phyloP scores from a whole-genome alignment of 2,888 invertebrate species.

The Biston stratarius region DNA sequence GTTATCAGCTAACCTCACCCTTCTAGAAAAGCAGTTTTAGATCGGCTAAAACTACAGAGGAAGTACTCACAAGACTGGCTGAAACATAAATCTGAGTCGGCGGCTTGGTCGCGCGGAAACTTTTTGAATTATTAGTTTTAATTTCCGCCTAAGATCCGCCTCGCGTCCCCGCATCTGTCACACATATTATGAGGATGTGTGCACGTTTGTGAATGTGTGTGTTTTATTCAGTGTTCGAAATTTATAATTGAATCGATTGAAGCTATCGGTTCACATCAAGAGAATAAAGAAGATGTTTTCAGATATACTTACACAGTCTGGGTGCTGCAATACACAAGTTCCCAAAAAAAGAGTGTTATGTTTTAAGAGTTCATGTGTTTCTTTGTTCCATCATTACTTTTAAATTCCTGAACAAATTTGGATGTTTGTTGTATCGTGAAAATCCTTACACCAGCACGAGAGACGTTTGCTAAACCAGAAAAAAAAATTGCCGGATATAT shows the following conservation, averaged over 20 bases:
- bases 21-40: slow-evolving; percentile 57
- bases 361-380: too few relatives aligned
- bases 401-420: too few relatives aligned
- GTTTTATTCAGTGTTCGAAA: slow-evolving; percentile 12
- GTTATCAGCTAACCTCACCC: slow-evolving; percentile 33
- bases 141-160: slow-evolving; percentile 86
- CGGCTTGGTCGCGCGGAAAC: slow-evolving; percentile 84
- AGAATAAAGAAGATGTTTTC: not conserved
- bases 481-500: too few relatives aligned
- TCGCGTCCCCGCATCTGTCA: slow-evolving; percentile 82
- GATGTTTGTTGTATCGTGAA: too few relatives aligned
- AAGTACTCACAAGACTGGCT: slow-evolving; percentile 80
- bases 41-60: slow-evolving; percentile 66
- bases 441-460: too few relatives aligned
- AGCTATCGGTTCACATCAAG: not conserved
- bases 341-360: too few relatives aligned
- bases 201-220: slow-evolving; percentile 50
- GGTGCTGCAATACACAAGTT: too few relatives aligned
- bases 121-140: slow-evolving; percentile 88
- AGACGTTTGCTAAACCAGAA: too few relatives aligned
- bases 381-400: too few relatives aligned
- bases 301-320: too few relatives aligned
- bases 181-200: slow-evolving; percentile 61
- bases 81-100: slow-evolving; percentile 81
- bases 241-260: not conserved